Conservation (phyloP, 2,113 vertebrate species). For the Labeo rohita region DNA sequence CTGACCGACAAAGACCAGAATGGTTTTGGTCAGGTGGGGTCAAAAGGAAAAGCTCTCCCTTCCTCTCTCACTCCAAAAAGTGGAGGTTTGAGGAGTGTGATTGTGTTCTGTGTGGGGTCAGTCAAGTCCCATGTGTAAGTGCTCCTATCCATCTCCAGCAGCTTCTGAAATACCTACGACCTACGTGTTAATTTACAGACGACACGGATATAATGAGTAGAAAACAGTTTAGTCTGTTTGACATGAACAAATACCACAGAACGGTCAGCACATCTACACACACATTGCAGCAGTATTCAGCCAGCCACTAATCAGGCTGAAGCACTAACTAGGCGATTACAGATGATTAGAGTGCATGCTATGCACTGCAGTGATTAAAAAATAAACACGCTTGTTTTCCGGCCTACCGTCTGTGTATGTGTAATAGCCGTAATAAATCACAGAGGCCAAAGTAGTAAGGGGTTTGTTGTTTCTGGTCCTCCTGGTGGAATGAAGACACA, state of each 20-base stretch:
- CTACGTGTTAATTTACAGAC: slow-evolving; percentile 27
- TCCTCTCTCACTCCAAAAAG: background rate
- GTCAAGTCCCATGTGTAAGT: slow-evolving; percentile 32
- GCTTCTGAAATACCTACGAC: slow-evolving; percentile 55
- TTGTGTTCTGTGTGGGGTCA: background rate
- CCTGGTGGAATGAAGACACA: slow-evolving; percentile 54
- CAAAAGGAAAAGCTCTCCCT: background rate
- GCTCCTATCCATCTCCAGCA: slow-evolving; percentile 54
- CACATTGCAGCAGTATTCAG: slow-evolving; percentile 50
- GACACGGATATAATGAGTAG: background rate
- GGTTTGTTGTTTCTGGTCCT: slow-evolving; percentile 50
- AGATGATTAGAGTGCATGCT: slow-evolving; percentile 58
- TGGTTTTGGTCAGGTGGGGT: slow-evolving; percentile 13
- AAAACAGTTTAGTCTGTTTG: background rate
- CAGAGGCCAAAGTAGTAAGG: slow-evolving; percentile 49
- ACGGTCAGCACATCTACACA: slow-evolving; percentile 20
- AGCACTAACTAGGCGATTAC: slow-evolving; percentile 57
- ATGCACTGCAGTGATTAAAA: slow-evolving; percentile 64
- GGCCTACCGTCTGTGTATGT: slow-evolving; percentile 51
- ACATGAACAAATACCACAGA: background rate
- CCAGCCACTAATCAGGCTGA: slow-evolving; percentile 51
- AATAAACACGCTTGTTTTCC: slow-evolving; percentile 62
- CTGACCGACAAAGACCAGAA: background rate
- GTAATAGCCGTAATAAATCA: slow-evolving; percentile 72
- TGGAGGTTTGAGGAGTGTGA: background rate